These are phyloP conservation scores for Athripsodes cinereus DNA, from an alignment of 2,888 invertebrate genomes.

Conservation along the genomic window DNA sequence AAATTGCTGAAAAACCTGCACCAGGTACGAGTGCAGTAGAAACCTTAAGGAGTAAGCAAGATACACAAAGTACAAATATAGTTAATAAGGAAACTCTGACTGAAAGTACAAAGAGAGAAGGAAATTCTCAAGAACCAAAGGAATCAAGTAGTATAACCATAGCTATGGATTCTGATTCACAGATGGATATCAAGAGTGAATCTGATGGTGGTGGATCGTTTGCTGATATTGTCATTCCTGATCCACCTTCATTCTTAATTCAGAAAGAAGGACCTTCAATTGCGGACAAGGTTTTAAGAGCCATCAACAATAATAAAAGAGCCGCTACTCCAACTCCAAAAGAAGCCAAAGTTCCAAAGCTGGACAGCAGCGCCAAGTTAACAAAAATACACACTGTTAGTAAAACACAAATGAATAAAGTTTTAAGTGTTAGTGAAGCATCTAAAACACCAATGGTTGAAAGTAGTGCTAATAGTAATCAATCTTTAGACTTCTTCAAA, in stretches of 20 bases:
- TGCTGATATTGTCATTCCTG: constrained; percentile 42
- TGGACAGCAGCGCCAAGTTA: constrained; percentile 22
- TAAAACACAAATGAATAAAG: constrained; percentile 11
- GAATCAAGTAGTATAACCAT: constrained; percentile 23
- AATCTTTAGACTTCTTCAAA: background rate
- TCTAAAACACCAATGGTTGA: background rate
- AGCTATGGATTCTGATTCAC: constrained; percentile 15
- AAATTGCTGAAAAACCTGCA: constrained; percentile 48
- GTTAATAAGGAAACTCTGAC: constrained; percentile 21
- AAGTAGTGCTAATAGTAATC: background rate
- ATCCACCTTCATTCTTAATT: constrained; percentile 45
- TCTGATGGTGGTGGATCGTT: constrained; percentile 45
- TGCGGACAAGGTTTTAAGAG: constrained; percentile 57
- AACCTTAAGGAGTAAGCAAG: constrained; percentile 40
- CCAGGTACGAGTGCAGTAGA: constrained; percentile 31
- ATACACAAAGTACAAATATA: constrained; percentile 28
- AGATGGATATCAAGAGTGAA: constrained; percentile 43
- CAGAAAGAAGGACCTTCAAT: constrained; percentile 54
- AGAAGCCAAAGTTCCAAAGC: constrained; percentile 15
- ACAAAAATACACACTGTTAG: constrained; percentile 11
- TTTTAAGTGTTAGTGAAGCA: background rate
- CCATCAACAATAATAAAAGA: constrained; percentile 51
- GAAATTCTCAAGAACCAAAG: constrained; percentile 28
- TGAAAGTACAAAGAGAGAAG: constrained; percentile 19
- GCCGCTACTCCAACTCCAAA: constrained; percentile 35